Evolutionary conservation across 1,140 invertebrate species (phyloP).

Genomic region (Vanessa atalanta): DNA sequence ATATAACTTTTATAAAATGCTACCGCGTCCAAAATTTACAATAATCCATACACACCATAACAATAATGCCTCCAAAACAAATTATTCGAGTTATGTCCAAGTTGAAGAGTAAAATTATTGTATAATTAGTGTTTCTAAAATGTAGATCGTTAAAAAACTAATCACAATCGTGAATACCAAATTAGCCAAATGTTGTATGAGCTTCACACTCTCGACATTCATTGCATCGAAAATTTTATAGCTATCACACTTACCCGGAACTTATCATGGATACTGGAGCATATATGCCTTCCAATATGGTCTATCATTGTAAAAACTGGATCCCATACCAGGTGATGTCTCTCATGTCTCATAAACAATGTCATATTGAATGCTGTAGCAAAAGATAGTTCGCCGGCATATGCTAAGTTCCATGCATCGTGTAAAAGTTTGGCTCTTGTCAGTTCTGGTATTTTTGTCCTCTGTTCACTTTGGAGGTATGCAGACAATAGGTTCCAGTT

Average conservation of each 20-base stretch:
- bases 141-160: too few species aligned
- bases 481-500: conserved; percentile 89
- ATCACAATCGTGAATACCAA: too few species aligned
- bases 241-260: conserved; percentile 82
- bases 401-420: conserved; percentile 89
- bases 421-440: conserved; percentile 88
- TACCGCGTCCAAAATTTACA: neutral
- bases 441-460: conserved; percentile 83
- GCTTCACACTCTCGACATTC: neutral
- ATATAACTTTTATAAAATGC: neutral
- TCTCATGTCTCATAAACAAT: conserved; percentile 85
- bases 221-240: neutral
- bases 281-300: conserved; percentile 87
- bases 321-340: conserved; percentile 88
- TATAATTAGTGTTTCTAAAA: too few species aligned
- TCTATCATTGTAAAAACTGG: conserved; percentile 90
- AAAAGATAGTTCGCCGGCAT: conserved; percentile 87
- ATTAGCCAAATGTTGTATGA: too few species aligned
- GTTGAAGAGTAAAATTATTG: too few species aligned
- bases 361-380: conserved; percentile 88
- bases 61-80: too few species aligned
- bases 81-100: too few species aligned
- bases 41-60: too few species aligned
- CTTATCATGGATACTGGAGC: conserved; percentile 83
- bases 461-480: conserved; percentile 81